Evolutionary conservation across 2,797 vertebrate species (phyloP), one percentile per base, ranked within the genome.

Genomic region (Anguilla anguilla): DNA sequence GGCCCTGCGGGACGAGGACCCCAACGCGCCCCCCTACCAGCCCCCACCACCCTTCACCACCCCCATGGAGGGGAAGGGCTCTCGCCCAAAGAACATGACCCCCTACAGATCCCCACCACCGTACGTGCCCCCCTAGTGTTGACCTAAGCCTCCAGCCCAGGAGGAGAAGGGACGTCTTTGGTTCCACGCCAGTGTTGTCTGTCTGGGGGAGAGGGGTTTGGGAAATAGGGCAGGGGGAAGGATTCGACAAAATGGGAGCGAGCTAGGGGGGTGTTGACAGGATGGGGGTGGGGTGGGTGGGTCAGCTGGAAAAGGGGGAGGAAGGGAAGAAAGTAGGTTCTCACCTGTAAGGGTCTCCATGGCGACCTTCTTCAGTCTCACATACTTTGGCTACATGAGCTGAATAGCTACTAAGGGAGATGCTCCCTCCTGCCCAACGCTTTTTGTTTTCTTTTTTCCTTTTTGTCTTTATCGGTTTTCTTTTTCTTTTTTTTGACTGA

Each of bases 81-180:
- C 98, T 77, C 99, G 98, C 79, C 99, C 98, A 90, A 99, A 99
- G 96, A 99, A 99, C 97, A 99, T 99, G 98, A 99, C 98, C 95
- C 96, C 98, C 0, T 99, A 99, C 96, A 97, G 98, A 96, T 99
- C 98, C 69, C 98, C 98, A 39, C 98, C 99, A 1, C 98, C 99
- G 88, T 99, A 99, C 0, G 99, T 99, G 59, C 99, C 99, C 91
- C 99, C 98, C 96, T 99, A 99, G 97, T 90, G 85, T 94, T 92
- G 93, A 93, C 90, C 90, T 90, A 90, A 87, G 93, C 93, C 94
- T 94, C 93, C 91, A 84, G 81, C 81, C 81, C 39, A 72, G 95
- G 94, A 93, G 95, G 96, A 95, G 92, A 89, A 94, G 95, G 95
- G 96, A 96, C 96, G 96, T 96, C 94, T 94, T 92, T 83, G 93